These are phyloP conservation scores for Crotophaga sulcirostris DNA, from an alignment of 2,113 vertebrate genomes.

Conservation along the genomic window DNA sequence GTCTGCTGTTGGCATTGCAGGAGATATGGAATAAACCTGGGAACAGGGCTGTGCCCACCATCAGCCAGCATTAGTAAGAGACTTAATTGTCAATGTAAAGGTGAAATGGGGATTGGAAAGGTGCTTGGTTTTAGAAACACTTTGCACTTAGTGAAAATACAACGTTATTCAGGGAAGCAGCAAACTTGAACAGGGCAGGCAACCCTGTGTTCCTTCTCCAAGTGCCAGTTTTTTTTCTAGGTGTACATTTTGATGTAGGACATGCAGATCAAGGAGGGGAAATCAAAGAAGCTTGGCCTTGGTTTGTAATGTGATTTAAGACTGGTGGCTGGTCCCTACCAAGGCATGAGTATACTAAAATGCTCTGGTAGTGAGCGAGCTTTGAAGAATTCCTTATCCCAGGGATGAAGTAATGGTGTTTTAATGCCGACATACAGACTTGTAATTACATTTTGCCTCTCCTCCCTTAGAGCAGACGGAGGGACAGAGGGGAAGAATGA, in stretches of 20 bases:
- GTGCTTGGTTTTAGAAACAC: background rate
- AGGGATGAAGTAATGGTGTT: too few species aligned
- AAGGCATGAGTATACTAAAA: background rate
- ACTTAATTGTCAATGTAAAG: fast-evolving
- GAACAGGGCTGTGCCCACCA: fast-evolving
- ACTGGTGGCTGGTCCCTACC: background rate
- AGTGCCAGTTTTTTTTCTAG: background rate
- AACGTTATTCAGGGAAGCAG: background rate
- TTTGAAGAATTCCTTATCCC: background rate
- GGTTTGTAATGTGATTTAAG: fast-evolving
- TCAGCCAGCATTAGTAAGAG: background rate
- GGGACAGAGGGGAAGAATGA: background rate
- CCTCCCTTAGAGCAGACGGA: background rate
- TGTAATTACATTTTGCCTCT: fast-evolving
- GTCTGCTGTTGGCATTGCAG: background rate
- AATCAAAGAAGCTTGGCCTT: background rate
- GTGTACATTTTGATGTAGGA: fast-evolving
- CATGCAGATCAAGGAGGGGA: background rate
- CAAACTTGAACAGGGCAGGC: fast-evolving
- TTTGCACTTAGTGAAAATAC: too few species aligned
- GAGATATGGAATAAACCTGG: fast-evolving
- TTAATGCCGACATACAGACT: background rate
- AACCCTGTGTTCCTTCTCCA: too few species aligned
- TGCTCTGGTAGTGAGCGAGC: background rate
- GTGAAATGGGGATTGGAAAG: background rate